A percentile compares a stretch with the other conserved stretches of the same genome.
Evolutionary conservation across 2,888 invertebrate genomes (phyloP).

Genomic region (Andrena chrysosceles): DNA sequence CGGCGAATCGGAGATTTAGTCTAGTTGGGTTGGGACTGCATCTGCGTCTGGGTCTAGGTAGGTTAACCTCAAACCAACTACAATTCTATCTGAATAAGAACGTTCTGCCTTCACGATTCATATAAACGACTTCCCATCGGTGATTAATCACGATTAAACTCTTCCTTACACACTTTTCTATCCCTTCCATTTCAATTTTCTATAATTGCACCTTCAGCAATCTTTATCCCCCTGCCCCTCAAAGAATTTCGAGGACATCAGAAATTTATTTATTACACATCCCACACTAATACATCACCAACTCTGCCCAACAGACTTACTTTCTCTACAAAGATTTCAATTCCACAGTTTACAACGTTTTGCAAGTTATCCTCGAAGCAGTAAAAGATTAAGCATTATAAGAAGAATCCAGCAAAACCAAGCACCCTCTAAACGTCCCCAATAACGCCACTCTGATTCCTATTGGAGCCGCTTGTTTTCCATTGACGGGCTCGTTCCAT

Average conservation of each 20-base stretch:
- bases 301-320: too few species aligned
- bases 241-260: too few species aligned
- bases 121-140: background rate
- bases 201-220: too few species aligned
- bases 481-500: constrained; percentile 35
- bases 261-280: too few species aligned
- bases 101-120: too few species aligned
- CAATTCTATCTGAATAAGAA: too few species aligned
- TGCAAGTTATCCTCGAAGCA: background rate
- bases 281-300: too few species aligned
- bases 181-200: too few species aligned
- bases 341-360: background rate
- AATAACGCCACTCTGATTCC: constrained; percentile 17
- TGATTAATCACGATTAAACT: too few species aligned
- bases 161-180: too few species aligned
- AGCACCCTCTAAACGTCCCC: constrained; percentile 16
- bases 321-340: background rate
- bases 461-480: constrained; percentile 28
- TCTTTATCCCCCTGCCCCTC: too few species aligned
- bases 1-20: background rate
- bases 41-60: background rate
- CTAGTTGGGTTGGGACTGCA: background rate
- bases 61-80: too few species aligned
- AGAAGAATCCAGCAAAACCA: background rate
- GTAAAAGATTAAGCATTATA: constrained; percentile 4